Conservation (phyloP, 2,888 invertebrate genomes). For the Drosophila eohydei region DNA sequence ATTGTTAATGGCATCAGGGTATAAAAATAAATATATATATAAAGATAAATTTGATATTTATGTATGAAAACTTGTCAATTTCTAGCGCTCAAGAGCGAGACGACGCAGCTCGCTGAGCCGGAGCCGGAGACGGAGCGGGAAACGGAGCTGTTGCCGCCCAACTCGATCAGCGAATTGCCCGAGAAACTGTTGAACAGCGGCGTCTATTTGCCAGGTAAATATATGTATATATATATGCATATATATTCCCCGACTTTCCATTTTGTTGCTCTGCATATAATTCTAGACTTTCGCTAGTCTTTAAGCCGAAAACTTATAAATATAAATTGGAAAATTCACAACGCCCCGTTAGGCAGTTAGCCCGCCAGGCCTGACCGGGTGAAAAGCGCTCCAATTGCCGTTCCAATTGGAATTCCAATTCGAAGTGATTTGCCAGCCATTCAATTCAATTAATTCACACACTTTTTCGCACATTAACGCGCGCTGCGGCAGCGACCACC, state of each 20-base stretch:
- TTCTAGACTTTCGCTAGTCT: conserved; percentile 73
- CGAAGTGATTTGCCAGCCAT: conserved; percentile 7
- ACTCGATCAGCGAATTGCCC: conserved; percentile 88
- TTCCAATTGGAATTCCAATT: conserved; percentile 3
- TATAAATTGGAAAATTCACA: conserved; percentile 66
- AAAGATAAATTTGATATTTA: conserved; percentile 28
- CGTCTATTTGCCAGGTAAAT: conserved; percentile 88
- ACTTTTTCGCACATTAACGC: conserved; percentile 72
- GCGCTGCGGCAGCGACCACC: conserved; percentile 60
- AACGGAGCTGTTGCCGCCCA: conserved; percentile 86
- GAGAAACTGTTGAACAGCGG: conserved; percentile 89
- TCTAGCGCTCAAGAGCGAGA: conserved; percentile 41
- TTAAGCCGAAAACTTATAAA: conserved; percentile 60
- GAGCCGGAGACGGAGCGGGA: conserved; percentile 43
- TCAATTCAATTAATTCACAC: conserved; percentile 65
- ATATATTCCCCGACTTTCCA: conserved; percentile 64
- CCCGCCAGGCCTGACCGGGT: conserved; percentile 42
- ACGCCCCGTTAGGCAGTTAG: conserved; percentile 72
- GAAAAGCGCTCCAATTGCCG: conserved; percentile 51
- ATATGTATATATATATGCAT: background rate
- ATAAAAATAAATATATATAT: conserved; percentile 8
- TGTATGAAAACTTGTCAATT: conserved; percentile 40
- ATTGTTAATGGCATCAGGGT: background rate
- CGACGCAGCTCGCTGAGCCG: conserved; percentile 49
- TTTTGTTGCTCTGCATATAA: conserved; percentile 60